Percentiles rank a stretch among this genome's conserved stretches.
phyloP scores from a whole-genome alignment of 2,888 invertebrate species.

The Endotricha flammealis region DNA sequence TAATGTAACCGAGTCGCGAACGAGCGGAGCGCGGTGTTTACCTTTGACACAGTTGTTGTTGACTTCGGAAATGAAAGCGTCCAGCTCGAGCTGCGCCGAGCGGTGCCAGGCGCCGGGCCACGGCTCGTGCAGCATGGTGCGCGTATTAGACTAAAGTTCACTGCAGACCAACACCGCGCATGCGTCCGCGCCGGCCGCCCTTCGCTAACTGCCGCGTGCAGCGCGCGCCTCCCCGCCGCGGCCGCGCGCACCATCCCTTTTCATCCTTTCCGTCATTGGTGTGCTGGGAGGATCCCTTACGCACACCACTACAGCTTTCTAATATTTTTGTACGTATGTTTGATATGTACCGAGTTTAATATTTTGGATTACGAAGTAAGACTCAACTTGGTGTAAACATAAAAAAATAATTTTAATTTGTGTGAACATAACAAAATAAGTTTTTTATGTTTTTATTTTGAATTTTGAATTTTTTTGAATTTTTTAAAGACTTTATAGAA shows the following conservation, averaged over 20 bases:
- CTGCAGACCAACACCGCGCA: slow-evolving; percentile 6
- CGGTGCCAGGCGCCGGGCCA: slow-evolving; percentile 50
- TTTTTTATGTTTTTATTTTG: no score
- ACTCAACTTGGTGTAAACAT: no score
- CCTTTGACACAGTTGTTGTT: slow-evolving; percentile 62
- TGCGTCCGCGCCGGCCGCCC: slow-evolving; percentile 24
- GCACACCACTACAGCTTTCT: not conserved
- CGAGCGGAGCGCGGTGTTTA: slow-evolving; percentile 24
- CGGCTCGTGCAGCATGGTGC: slow-evolving; percentile 60
- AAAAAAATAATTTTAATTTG: no score
- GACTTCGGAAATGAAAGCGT: slow-evolving; percentile 59
- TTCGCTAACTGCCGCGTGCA: slow-evolving; percentile 25
- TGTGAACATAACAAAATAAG: no score
- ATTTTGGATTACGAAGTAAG: no score
- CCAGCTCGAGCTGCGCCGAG: slow-evolving; percentile 52
- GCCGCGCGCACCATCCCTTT: slow-evolving; percentile 12
- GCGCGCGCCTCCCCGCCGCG: slow-evolving; percentile 22
- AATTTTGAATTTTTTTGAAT: no score
- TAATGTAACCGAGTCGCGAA: not conserved
- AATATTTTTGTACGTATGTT: no score
- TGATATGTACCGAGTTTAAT: no score
- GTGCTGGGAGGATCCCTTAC: slow-evolving; percentile 12
- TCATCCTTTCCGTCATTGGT: slow-evolving; percentile 11
- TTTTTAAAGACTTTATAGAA: no score
- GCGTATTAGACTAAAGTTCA: no score